Conservation (phyloP, 2,113 vertebrate species). For the Etheostoma spectabile region DNA sequence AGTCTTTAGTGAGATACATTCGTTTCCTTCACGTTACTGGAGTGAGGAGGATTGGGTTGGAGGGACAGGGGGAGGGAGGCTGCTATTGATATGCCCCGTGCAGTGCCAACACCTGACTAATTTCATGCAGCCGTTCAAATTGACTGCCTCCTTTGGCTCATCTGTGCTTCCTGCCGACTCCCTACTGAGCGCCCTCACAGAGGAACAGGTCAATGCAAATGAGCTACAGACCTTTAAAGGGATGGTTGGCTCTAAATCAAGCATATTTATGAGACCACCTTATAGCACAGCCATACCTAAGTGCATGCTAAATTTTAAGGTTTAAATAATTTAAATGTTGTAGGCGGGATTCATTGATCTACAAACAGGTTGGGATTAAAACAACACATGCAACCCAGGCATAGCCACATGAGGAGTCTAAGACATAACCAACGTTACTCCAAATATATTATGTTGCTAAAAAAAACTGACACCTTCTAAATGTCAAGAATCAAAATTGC, state of each 20-base stretch:
- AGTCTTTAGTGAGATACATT: constrained; percentile 65
- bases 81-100: constrained; percentile 75
- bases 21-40: constrained; percentile 64
- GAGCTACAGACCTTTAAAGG: constrained; percentile 66
- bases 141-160: constrained; percentile 65
- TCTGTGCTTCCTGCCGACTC: constrained; percentile 67
- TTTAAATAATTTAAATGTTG: neutral
- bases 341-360: neutral
- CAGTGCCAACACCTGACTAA: constrained; percentile 80
- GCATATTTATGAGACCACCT: constrained; percentile 9
- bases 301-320: neutral
- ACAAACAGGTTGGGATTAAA: neutral
- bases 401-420: neutral
- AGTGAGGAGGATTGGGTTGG: constrained; percentile 38
- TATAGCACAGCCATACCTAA: constrained; percentile 13
- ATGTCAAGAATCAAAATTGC: neutral
- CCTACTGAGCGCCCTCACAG: constrained; percentile 53
- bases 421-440: neutral
- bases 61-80: neutral
- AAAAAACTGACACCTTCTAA: neutral
- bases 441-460: neutral
- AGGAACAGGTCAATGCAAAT: constrained; percentile 77
- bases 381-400: too few species aligned
- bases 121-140: constrained; percentile 75
- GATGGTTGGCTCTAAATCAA: constrained; percentile 50